Evolutionary conservation across 1,140 invertebrate genomes (phyloP).

Genomic region (Meloidogyne chitwoodi): DNA sequence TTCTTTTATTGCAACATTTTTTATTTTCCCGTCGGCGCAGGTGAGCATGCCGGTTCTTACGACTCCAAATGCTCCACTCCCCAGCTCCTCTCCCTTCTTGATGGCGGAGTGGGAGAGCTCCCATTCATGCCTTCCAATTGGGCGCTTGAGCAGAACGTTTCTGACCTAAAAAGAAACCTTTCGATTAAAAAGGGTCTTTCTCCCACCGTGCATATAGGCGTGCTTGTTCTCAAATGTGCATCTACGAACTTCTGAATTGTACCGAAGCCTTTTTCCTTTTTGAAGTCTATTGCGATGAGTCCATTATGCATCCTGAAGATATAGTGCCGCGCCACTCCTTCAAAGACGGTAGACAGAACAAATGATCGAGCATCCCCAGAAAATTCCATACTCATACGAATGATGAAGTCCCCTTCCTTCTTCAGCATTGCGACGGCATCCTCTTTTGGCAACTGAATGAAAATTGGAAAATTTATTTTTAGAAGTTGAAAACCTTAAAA

Average conservation of each 20-base stretch:
- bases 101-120: neutral
- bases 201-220: neutral
- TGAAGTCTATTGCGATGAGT: neutral
- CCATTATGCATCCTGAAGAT: neutral
- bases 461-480: too few relatives aligned
- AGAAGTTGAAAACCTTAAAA: too few relatives aligned
- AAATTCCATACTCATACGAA: constrained; percentile 34
- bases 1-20: neutral
- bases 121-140: neutral
- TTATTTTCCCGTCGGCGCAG: too few relatives aligned
- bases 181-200: neutral
- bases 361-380: neutral
- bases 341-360: neutral
- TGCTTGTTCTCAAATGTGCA: neutral
- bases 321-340: neutral
- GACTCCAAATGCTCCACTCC: neutral
- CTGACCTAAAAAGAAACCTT: neutral
- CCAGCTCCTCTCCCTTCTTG: neutral
- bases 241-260: neutral
- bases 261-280: neutral
- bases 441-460: constrained; percentile 33
- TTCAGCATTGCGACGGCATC: constrained; percentile 37
- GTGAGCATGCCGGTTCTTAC: neutral
- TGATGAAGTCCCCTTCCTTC: constrained; percentile 36
- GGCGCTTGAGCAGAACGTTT: neutral